Percentiles rank a stretch among this genome's conserved stretches.
These are phyloP conservation scores for Apodemus sylvaticus DNA, from an alignment of 2,113 vertebrate genomes.

Conservation along the genomic window DNA sequence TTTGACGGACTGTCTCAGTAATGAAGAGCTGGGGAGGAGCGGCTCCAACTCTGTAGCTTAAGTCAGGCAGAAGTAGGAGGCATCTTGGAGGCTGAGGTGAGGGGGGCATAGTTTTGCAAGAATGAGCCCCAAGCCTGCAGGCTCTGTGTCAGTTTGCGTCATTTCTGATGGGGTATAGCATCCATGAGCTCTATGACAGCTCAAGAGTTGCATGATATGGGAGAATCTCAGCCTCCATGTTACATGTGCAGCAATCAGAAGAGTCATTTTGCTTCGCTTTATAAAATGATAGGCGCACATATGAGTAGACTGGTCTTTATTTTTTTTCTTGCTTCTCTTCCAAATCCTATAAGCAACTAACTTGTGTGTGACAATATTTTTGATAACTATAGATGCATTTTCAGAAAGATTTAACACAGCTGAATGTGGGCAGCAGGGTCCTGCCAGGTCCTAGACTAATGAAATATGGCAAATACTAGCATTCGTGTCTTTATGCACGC, in stretches of 20 bases:
- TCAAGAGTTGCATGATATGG: background rate
- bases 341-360: background rate
- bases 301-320: background rate
- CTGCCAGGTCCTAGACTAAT: background rate
- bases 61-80: background rate
- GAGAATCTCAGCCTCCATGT: background rate
- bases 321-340: background rate
- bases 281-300: background rate
- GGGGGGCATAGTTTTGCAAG: no score
- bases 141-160: background rate
- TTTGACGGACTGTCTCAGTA: background rate
- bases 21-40: background rate
- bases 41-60: background rate
- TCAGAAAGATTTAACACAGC: background rate
- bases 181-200: background rate
- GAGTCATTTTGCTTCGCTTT: background rate
- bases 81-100: background rate
- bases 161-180: background rate
- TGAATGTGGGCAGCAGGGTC: background rate
- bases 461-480: background rate
- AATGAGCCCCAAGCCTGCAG: background rate
- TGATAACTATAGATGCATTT: fast-evolving
- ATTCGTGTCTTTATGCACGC: background rate
- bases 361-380: background rate
- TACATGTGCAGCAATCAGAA: background rate